A percentile compares a stretch with the other conserved stretches of the same genome.
Evolutionary conservation across 1,140 invertebrate species (phyloP).

Genomic region (Cyphomyrmex costatus): DNA sequence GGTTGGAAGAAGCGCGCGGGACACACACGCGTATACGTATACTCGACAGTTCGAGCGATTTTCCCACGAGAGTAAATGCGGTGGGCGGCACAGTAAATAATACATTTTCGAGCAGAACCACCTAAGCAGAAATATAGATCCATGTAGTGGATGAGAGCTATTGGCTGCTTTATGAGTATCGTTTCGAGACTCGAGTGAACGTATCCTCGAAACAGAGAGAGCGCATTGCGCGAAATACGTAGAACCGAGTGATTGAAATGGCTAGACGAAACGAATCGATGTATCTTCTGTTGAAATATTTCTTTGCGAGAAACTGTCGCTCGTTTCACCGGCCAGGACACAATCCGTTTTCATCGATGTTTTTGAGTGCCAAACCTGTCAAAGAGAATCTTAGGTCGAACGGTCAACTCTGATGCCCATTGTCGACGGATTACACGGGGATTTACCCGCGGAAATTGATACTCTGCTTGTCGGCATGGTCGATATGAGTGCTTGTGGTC

Average conservation of each 20-base stretch:
- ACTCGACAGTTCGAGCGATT: slow-evolving; percentile 42
- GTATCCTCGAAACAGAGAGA: slow-evolving; percentile 34
- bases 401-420: slow-evolving; percentile 67
- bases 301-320: slow-evolving; percentile 52
- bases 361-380: slow-evolving; percentile 57
- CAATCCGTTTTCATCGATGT: slow-evolving; percentile 65
- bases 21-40: slow-evolving; percentile 16
- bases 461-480: slow-evolving; percentile 75
- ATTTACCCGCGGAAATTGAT: slow-evolving; percentile 81
- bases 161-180: slow-evolving; percentile 68
- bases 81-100: slow-evolving; percentile 77
- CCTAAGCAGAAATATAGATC: slow-evolving; percentile 70
- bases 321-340: slow-evolving; percentile 22
- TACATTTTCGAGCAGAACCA: slow-evolving; percentile 72
- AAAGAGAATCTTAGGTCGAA: slow-evolving; percentile 63
- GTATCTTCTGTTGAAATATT: slow-evolving; percentile 57
- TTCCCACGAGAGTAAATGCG: slow-evolving; percentile 69
- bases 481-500: slow-evolving; percentile 52
- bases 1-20: background rate
- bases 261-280: slow-evolving; percentile 34
- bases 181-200: slow-evolving; percentile 46
- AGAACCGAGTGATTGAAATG: slow-evolving; percentile 11
- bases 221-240: slow-evolving; percentile 3
- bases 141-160: slow-evolving; percentile 59
- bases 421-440: slow-evolving; percentile 79